phyloP scores from a whole-genome alignment of 2,797 vertebrate genomes.

The Melanotaenia trifasciata region DNA sequence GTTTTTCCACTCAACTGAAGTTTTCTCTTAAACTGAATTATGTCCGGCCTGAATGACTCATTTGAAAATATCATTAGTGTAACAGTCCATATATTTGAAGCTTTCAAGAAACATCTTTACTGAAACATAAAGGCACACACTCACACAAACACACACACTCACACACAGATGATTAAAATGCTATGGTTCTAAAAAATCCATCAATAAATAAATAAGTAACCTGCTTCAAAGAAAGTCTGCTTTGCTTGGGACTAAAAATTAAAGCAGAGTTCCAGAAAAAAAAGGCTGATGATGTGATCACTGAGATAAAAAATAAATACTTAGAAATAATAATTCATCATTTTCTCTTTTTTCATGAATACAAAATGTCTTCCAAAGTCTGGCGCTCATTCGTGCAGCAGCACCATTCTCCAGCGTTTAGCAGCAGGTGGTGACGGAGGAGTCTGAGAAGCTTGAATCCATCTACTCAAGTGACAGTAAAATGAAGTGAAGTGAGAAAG shows the following conservation, averaged over 20 bases:
- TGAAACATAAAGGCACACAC: not conserved
- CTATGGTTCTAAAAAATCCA: not conserved
- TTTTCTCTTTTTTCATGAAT: constrained; percentile 19
- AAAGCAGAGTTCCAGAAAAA: constrained; percentile 3
- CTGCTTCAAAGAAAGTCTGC: not conserved
- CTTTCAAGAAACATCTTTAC: constrained; percentile 2
- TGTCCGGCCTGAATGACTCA: constrained; percentile 28
- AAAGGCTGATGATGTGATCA: not conserved
- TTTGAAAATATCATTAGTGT: constrained; percentile 38
- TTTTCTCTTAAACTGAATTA: constrained; percentile 44
- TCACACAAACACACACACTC: too few species aligned
- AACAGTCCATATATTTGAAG: constrained; percentile 13
- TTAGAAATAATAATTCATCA: constrained; percentile 1
- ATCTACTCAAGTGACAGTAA: constrained; percentile 17
- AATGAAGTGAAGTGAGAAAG: constrained; percentile 14
- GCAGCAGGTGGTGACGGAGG: constrained; percentile 19
- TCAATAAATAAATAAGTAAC: not conserved
- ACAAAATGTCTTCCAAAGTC: constrained; percentile 26
- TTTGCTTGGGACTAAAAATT: not conserved
- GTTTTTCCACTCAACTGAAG: constrained; percentile 30
- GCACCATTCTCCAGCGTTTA: constrained; percentile 11
- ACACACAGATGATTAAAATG: too few species aligned
- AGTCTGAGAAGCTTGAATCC: constrained; percentile 26
- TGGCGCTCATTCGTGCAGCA: constrained; percentile 18
- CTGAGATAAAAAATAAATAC: not conserved